A percentile compares a stretch with the other conserved stretches of the same genome.
phyloP scores from a whole-genome alignment of 2,113 vertebrate genomes.

The Trogon surrucura region DNA sequence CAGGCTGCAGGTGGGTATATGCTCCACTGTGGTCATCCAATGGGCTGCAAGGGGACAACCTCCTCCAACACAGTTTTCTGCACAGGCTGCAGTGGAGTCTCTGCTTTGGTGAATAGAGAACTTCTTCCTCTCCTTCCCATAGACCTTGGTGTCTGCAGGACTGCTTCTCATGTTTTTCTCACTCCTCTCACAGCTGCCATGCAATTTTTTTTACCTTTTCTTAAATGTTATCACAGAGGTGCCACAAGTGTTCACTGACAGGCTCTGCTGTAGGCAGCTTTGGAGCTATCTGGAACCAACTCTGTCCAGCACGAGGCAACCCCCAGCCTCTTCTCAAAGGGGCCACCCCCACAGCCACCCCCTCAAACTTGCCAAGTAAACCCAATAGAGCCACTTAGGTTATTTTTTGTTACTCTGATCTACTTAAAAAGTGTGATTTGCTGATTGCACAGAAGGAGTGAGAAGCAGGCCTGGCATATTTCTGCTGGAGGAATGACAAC shows the following conservation, averaged over 20 bases:
- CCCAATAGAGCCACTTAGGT: not conserved
- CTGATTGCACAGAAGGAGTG: not conserved
- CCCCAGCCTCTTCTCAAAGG: not conserved
- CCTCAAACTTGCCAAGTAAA: not conserved
- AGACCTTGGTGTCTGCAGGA: not conserved
- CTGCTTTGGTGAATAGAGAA: not conserved
- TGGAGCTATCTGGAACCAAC: not conserved
- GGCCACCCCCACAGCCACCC: not conserved
- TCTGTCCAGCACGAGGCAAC: rapidly evolving
- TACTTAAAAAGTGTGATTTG: not conserved
- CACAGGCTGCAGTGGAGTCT: not conserved
- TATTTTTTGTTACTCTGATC: not conserved
- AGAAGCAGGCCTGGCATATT: not conserved
- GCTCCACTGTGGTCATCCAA: not conserved
- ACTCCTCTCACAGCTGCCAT: not conserved
- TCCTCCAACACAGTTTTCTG: not conserved
- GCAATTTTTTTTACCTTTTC: not conserved
- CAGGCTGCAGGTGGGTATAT: not conserved
- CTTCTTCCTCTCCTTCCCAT: not conserved
- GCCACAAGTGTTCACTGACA: not conserved
- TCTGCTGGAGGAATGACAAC: not conserved
- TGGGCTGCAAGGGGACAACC: not conserved
- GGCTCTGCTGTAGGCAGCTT: not conserved
- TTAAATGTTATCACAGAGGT: not conserved
- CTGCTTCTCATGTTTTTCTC: not conserved